Conservation (phyloP, 2,888 invertebrate genomes). For the Thyatira batis region DNA sequence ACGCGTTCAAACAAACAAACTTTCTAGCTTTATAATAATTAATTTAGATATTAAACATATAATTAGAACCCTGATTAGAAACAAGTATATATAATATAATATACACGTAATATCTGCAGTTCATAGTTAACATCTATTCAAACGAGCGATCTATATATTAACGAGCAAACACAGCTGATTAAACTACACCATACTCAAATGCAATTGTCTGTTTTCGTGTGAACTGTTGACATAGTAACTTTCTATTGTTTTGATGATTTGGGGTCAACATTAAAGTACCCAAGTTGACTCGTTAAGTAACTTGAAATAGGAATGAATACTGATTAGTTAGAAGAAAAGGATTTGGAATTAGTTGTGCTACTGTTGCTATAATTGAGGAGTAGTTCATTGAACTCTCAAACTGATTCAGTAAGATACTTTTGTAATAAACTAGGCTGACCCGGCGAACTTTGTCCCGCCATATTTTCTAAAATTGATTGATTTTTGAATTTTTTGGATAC, state of each 20-base stretch:
- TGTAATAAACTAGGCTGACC: too few relatives aligned
- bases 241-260: background rate
- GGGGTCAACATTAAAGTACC: background rate
- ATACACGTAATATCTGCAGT: too few relatives aligned
- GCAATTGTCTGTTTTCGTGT: background rate
- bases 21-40: too few relatives aligned
- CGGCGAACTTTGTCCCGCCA: too few relatives aligned
- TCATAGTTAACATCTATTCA: too few relatives aligned
- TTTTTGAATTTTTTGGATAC: too few relatives aligned
- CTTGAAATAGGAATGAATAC: background rate
- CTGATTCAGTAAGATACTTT: background rate
- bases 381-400: background rate
- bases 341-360: background rate
- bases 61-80: too few relatives aligned
- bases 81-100: too few relatives aligned
- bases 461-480: too few relatives aligned
- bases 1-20: too few relatives aligned
- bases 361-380: background rate
- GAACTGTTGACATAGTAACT: background rate
- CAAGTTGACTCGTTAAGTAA: background rate
- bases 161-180: conserved; percentile 3
- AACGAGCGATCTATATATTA: too few relatives aligned
- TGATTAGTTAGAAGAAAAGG: background rate
- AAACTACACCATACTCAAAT: background rate
- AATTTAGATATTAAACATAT: too few relatives aligned